A percentile compares a stretch with the other conserved stretches of the same genome.
Evolutionary conservation across 2,113 vertebrate genomes (phyloP).

Genomic region (Galemys pyrenaicus): DNA sequence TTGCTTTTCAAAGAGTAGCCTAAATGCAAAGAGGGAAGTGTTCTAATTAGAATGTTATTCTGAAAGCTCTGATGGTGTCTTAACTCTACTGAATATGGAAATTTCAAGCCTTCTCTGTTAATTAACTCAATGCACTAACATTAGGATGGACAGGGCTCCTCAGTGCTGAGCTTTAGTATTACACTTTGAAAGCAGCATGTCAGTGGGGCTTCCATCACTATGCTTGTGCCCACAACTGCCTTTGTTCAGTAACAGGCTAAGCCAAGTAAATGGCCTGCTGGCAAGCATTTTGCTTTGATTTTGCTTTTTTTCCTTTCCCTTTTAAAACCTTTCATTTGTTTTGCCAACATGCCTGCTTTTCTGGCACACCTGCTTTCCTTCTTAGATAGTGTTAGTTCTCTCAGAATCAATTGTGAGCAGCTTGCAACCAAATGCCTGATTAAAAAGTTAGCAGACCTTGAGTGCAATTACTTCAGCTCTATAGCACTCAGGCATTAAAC

Average conservation of each 20-base stretch:
- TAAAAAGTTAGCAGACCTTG: constrained; percentile 92
- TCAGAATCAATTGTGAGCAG: constrained; percentile 86
- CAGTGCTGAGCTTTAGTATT: constrained; percentile 58
- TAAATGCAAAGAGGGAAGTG: constrained; percentile 67
- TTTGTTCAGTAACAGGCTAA: constrained; percentile 55
- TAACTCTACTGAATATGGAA: constrained; percentile 76
- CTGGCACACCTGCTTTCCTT: constrained; percentile 85
- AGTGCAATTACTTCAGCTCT: constrained; percentile 90
- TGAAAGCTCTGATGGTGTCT: constrained; percentile 70
- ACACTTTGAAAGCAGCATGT: constrained; percentile 53
- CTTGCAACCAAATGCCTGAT: constrained; percentile 92
- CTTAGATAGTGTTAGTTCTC: constrained; percentile 81
- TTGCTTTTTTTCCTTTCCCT: constrained; percentile 64
- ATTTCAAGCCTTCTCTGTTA: constrained; percentile 76
- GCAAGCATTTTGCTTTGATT: constrained; percentile 65
- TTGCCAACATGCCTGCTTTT: constrained; percentile 82
- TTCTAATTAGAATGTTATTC: constrained; percentile 77
- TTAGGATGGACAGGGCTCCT: constrained; percentile 69
- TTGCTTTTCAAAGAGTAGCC: constrained; percentile 71
- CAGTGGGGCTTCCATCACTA: neutral
- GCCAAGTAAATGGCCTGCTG: constrained; percentile 57
- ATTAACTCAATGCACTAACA: constrained; percentile 80
- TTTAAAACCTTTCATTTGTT: constrained; percentile 80
- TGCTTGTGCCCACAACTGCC: constrained; percentile 54
- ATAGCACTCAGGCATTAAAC: constrained; percentile 88